Conservation (phyloP, 2,113 vertebrate genomes). For the Apus apus region DNA sequence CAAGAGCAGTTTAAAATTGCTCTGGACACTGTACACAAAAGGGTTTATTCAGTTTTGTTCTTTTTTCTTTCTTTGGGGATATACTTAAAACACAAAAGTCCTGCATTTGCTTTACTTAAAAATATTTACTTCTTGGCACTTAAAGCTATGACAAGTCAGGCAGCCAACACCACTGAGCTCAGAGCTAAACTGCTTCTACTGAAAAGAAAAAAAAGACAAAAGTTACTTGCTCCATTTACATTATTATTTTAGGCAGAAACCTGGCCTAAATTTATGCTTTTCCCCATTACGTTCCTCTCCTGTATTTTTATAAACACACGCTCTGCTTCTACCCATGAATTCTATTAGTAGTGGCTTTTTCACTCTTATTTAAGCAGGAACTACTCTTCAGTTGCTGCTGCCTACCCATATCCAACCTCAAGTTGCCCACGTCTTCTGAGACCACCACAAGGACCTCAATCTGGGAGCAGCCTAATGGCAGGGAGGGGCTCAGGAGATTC, state of each 20-base stretch:
- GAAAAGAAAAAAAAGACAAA: background rate
- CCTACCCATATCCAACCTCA: too few relatives aligned
- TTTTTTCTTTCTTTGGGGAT: background rate
- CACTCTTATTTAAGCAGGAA: background rate
- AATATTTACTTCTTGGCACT: background rate
- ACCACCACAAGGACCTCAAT: background rate
- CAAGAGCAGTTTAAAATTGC: background rate
- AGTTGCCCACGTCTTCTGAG: background rate
- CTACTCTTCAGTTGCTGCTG: background rate
- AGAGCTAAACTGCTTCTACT: background rate
- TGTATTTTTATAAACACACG: background rate
- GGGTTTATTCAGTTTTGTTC: background rate
- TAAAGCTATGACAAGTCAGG: background rate
- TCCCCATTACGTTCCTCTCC: background rate
- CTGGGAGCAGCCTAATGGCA: background rate
- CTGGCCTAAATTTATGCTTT: background rate
- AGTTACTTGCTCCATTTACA: background rate
- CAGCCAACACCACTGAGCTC: background rate
- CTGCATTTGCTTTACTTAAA: slow-evolving; percentile 4
- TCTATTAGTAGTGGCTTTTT: background rate
- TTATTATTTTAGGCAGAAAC: background rate
- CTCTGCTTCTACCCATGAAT: background rate
- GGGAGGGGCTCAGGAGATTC: background rate
- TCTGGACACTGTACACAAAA: slow-evolving; percentile 13
- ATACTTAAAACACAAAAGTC: background rate